Base-by-base conservation (phyloP, 2,797 vertebrate species). In the Paratrypauchen microcephalus region DNA sequence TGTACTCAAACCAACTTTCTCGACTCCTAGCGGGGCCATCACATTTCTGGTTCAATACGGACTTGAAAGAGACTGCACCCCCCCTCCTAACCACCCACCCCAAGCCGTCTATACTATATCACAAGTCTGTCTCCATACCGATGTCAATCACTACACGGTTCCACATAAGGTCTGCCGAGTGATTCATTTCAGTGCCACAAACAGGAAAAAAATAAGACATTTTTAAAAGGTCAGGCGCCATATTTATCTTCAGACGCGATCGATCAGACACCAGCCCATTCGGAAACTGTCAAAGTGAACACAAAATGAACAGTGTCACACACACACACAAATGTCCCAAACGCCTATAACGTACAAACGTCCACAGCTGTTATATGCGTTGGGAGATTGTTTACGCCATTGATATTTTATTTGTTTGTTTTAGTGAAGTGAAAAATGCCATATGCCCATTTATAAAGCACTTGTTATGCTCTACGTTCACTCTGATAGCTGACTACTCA, bases 221-320 rank as follows among this genome's bases (percentile, higher is more conserved):
- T 82, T 81, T 68, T 71, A 62, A 84, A 87, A 89, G 85, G 85
- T 86, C 83, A 79, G 78, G 80, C 78, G 62, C 64, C 39, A 26
- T 66, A 81, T 84, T 82, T 75, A 63, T 86, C 86, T 79, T 72
- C 73, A 3, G 16, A 66, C 32, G 0, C 54, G 69, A 90, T 88
- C 80, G 79, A 90, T 86, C 0, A 6, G 66, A 65, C 75, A 56
- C 71, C 69, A 58, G 66, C 16, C 26, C 13, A 26, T 62, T 65
- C 64, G 9, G 21, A 5, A 50, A 54, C 32, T 57, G 67, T 54
- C 11, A 2, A 55, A 56, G 1, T 11, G 69, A 70, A 70, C 66
- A 13, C 36, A 48, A 70, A 81, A 76, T 45, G 73, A 79, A 66
- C 62, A 41, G 12, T 54, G 30, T 72, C 28, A 16, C 65, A 63